Evolutionary conservation across 2,797 vertebrate species (phyloP), one percentile per base, ranked within the genome.

Genomic region (Hippocampus kuda): DNA sequence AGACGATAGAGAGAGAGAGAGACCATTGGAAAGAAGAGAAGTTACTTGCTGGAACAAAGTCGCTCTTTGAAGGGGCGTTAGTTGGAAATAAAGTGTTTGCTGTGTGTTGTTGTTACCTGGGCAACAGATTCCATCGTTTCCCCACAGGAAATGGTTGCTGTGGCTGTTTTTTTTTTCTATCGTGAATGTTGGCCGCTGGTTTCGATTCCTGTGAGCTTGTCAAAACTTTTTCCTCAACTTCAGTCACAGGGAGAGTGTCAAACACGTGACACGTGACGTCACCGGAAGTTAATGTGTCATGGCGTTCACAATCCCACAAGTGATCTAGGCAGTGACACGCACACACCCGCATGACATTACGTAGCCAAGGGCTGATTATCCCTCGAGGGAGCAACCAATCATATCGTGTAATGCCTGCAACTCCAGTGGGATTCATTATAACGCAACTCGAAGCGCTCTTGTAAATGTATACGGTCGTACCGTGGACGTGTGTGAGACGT

Each of bases 231-330:
- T 74, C 64, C 2, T 44, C 62, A 74, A 85, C 81, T 84, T 72
- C 74, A 72, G 73, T 71, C 65, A 51, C 46, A 49, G 67, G 67
- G 68, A 26, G 13, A 61, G 34, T 12, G 54, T 10, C 4, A 9
- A 26, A 18, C 87, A 89, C 80, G 90, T 91, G 86, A 86, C 56
- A 78, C 13, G 3, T 73, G 73, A 83, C 81, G 79, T 69, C 1
- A 1, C 16, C 59, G 15, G 59, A 61, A 61, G 30, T 11, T 18
- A 61, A 61, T 20, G 30, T 61, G 30, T 61, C 27, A 61, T 38
- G 15, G 18, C 26, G 26, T 27, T 15, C 15, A 4, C 9, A 57
- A 27, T 59, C 49, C 49, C 49, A 51, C 49, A 22, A 1, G 5
- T 2, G 49, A 20, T 51, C 16, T 51, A 22, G 49, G 49, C 6